Evolutionary conservation across 2,888 invertebrate species (phyloP).

Genomic region (Seira musarum): DNA sequence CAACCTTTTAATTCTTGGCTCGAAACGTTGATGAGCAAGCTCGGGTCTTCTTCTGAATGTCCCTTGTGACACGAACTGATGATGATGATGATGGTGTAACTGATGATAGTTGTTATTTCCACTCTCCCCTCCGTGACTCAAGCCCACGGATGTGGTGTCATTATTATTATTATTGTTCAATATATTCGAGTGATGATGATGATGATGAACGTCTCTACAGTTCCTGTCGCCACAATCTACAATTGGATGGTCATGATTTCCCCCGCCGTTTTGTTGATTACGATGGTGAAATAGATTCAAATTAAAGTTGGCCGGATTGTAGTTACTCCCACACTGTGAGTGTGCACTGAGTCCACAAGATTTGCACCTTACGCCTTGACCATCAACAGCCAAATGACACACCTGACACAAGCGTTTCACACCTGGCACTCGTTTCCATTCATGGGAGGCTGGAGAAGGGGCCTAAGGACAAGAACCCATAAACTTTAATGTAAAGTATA

Average conservation of each 20-base stretch:
- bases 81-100: constrained; percentile 27
- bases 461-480: too few relatives aligned
- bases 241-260: constrained; percentile 19
- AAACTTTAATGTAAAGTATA: too few relatives aligned
- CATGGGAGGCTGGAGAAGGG: constrained; percentile 66
- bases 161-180: constrained; percentile 48
- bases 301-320: constrained; percentile 55
- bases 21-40: constrained; percentile 57
- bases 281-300: constrained; percentile 52
- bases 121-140: constrained; percentile 47
- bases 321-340: constrained; percentile 63
- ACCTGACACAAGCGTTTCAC: constrained; percentile 65
- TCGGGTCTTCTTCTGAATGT: constrained; percentile 38
- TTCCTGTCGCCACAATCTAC: constrained; percentile 33
- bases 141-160: constrained; percentile 27
- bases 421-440: constrained; percentile 63
- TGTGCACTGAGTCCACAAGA: constrained; percentile 64
- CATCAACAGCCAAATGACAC: constrained; percentile 64
- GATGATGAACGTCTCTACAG: constrained; percentile 46
- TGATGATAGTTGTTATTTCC: constrained; percentile 33
- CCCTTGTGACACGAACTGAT: constrained; percentile 42
- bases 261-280: constrained; percentile 7
- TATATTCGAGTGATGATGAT: constrained; percentile 29
- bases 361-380: constrained; percentile 60
- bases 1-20: constrained; percentile 66